Evolutionary conservation across 2,113 vertebrate genomes (phyloP), one percentile per base, ranked within the genome.

Genomic region (Bothrops jararaca): DNA sequence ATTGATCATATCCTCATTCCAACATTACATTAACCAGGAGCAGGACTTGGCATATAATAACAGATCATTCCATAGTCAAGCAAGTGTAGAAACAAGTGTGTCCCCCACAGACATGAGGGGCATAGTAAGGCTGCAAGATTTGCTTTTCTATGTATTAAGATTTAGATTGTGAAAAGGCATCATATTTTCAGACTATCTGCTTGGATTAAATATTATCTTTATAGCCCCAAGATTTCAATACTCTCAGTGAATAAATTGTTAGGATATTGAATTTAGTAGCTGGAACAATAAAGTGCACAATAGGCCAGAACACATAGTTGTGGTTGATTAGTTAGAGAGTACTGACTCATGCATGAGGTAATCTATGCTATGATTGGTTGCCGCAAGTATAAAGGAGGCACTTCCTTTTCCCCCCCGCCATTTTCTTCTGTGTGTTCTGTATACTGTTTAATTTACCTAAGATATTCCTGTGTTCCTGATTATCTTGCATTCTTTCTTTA

Each of bases 341-440:
- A 24, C 58, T 64, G 58, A 26, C 24, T 60, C 58, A 64, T 64
- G 26, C 26, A 64, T 64, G 60, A 64, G 60, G 3, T 26, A 29
- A 64, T 64, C 60, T 29, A 13, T 1, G 11, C 26, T 64, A n/a
- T 29, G 26, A 12, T 64, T 64, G 60, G 60, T 4, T 64, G 26
- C 60, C 1, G 4, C 4, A n/a, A 64, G 23, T 58, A 26, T 58
- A 58, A 58, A 26, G 57, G 57, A 58, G 26, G 26, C 4, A 1
- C 13, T 29, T 64, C 11, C 60, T 11, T 64, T 57, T 57, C 1
- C 0, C 1, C 0, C 7, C 29, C 0, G 0, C 60, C 60, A 64
- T 64, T 64, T 64, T 64, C 29, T 64, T 64, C 60, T n/a, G 11
- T 69, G 29, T n/a, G 11, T 69, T 69, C 60, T 69, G 60, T 69